Conservation (phyloP, 1,140 invertebrate genomes). For the Campoletis sonorensis region DNA sequence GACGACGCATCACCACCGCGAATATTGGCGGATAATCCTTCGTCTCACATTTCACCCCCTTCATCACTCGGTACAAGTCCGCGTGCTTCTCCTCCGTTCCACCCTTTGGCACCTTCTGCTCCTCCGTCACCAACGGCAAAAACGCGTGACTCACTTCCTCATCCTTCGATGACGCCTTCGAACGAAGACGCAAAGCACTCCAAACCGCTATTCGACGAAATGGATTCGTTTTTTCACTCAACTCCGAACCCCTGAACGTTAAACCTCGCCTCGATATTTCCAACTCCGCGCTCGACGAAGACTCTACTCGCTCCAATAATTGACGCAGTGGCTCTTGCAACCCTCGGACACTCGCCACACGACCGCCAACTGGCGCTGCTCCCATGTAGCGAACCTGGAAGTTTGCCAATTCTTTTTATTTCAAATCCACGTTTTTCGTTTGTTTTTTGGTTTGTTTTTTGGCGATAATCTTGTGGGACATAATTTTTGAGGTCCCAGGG, state of each 20-base stretch:
- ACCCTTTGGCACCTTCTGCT: constrained; percentile 55
- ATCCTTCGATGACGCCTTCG: constrained; percentile 56
- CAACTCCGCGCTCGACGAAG: constrained; percentile 67
- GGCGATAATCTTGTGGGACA: too few species aligned
- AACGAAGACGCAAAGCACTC: constrained; percentile 78
- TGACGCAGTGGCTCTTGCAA: constrained; percentile 88
- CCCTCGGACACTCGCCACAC: constrained; percentile 88
- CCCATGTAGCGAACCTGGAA: constrained; percentile 90
- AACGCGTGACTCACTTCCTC: constrained; percentile 83
- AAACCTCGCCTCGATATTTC: constrained; percentile 72
- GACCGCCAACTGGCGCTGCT: constrained; percentile 84
- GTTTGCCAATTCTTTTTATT: too few species aligned
- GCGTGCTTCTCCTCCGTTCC: constrained; percentile 69
- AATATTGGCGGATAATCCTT: constrained; percentile 89
- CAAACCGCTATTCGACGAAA: constrained; percentile 94
- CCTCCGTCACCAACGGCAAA: constrained; percentile 85
- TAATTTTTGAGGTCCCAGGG: too few species aligned
- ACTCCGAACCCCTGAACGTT: constrained; percentile 68
- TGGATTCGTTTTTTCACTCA: constrained; percentile 76
- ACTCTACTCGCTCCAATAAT: constrained; percentile 75
- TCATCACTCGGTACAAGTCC: constrained; percentile 72
- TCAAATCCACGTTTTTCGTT: too few species aligned
- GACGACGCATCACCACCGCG: constrained; percentile 91
- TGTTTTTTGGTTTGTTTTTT: too few species aligned
- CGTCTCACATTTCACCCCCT: constrained; percentile 67